Base-by-base conservation (phyloP, 2,113 vertebrate genomes). In the Sylvia atricapilla region DNA sequence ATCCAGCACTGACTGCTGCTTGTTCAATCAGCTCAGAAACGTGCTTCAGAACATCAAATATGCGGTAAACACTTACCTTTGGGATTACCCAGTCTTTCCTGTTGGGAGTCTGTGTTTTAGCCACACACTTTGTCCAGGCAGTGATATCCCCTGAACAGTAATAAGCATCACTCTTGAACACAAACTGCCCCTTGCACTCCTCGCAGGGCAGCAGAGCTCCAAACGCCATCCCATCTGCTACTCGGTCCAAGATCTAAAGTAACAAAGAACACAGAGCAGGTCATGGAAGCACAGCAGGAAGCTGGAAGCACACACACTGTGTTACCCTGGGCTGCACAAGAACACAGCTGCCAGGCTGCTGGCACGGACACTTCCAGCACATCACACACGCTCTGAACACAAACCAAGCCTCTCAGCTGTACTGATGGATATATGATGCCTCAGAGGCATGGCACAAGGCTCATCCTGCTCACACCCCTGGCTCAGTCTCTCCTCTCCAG, bases 51-150 rank as follows among this genome's bases (percentile, higher is more conserved):
- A 75, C 21, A 82, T 13, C 23, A 72, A 37, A 66, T 23, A 8
- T 18, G 31, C 39, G 59, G 21, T 4, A 9, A 92, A 84, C 43
- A 91, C 97, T 53, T 81, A 99, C 99, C 98, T 99, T 99, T 6
- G 99, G 99, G 70, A 94, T 99, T 30, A 98, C 84, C 99, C 99
- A 99, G 60, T 99, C 98, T 69, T 98, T 99, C 64, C 99, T 98
- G 74, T 81, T 89, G 30, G 99, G 99, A 7, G 90, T 98, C 95
- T 98, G 96, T 0, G 98, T 99, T 97, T 98, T 99, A 95, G 98
- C 98, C 91, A 99, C 98, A 35, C 99, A 99, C 95, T 99, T 99
- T 25, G 99, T 99, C 99, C 99, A 99, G 82, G 98, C 99, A 23
- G 99, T 99, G 90, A 99, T 98, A 63, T 99, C 98, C 22, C 99